Conservation (phyloP, 2,797 vertebrate species). For the Gymnothorax javanicus region DNA sequence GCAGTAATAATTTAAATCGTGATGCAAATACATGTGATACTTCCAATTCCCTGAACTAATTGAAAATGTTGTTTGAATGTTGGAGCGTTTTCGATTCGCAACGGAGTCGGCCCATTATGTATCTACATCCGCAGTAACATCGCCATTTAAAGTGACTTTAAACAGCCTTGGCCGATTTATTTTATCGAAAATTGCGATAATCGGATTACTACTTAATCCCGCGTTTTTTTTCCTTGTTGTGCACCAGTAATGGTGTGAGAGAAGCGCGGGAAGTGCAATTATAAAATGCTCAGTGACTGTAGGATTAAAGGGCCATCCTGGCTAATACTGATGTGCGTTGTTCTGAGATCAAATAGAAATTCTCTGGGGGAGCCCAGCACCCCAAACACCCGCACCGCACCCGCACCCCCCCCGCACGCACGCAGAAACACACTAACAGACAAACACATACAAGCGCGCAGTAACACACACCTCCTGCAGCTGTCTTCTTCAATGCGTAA, state of each 20-base stretch:
- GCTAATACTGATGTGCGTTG: constrained; percentile 80
- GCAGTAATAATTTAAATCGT: background rate
- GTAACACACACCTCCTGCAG: constrained; percentile 63
- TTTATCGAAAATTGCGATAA: constrained; percentile 54
- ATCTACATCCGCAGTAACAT: background rate
- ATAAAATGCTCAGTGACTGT: constrained; percentile 84
- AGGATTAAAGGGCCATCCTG: constrained; percentile 86
- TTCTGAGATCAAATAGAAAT: constrained; percentile 83
- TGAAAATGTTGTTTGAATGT: background rate
- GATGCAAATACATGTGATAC: background rate
- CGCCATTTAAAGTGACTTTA: constrained; percentile 13
- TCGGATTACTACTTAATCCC: constrained; percentile 63
- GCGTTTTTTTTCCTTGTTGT: constrained; percentile 36
- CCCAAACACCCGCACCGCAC: too few species aligned
- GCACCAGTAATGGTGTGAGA: constrained; percentile 70
- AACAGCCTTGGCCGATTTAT: background rate
- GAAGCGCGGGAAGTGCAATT: constrained; percentile 79
- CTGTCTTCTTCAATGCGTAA: constrained; percentile 84
- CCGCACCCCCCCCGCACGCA: too few species aligned
- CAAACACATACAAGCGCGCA: too few species aligned
- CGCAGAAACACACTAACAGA: too few species aligned
- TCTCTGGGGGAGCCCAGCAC: constrained; percentile 71
- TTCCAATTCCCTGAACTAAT: background rate
- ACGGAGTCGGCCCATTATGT: background rate
- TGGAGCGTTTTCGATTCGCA: background rate